Evolutionary conservation across 2,797 vertebrate species (phyloP).

Genomic region (Poeciliopsis turneri): DNA sequence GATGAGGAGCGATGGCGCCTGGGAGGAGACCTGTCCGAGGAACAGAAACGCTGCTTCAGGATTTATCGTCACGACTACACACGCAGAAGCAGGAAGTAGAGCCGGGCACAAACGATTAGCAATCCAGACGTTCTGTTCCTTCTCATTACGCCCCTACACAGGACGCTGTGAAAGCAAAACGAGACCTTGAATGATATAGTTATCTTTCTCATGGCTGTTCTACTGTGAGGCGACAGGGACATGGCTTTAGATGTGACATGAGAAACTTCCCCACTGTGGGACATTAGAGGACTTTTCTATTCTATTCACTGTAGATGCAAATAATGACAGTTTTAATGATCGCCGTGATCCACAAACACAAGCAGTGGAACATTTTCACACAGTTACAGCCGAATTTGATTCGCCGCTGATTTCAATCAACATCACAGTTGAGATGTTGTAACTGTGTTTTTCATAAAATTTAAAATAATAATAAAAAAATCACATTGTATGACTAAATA

Average conservation of each 20-base stretch:
- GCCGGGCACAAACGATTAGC: neutral
- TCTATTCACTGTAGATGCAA: neutral
- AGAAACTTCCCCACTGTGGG: neutral
- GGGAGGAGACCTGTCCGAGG: conserved; percentile 83
- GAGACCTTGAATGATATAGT: neutral
- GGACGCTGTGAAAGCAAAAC: neutral
- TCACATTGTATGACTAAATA: neutral
- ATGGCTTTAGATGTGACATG: neutral
- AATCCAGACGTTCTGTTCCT: neutral
- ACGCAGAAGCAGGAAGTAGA: neutral
- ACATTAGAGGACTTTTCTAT: too few species aligned
- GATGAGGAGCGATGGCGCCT: conserved; percentile 89
- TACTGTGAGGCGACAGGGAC: neutral
- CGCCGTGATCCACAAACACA: neutral
- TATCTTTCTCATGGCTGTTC: neutral
- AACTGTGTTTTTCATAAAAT: too few species aligned
- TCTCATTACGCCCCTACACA: neutral
- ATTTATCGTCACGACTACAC: neutral
- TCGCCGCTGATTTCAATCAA: neutral
- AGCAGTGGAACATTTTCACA: neutral
- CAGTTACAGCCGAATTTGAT: neutral
- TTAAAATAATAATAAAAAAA: neutral
- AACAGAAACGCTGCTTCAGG: conserved; percentile 15
- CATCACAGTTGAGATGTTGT: too few species aligned
- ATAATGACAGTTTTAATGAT: neutral